Evolutionary conservation across 2,113 vertebrate genomes (phyloP), one percentile per base, ranked within the genome.

Genomic region (Dipodomys spectabilis): DNA sequence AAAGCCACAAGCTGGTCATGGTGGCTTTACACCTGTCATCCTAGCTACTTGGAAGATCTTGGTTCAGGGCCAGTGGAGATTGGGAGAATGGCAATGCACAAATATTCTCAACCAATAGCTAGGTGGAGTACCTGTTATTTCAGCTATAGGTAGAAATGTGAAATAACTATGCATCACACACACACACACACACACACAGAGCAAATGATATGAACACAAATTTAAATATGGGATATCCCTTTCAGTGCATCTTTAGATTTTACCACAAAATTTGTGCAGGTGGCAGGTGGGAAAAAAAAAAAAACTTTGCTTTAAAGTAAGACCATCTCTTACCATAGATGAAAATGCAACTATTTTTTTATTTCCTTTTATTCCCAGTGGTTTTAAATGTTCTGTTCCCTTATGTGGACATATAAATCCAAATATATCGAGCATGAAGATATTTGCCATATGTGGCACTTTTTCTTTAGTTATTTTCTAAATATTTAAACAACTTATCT

Each of bases 381-480:
- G 32, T 90, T 88, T 82, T 92, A 74, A 73, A 65, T 82, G 23
- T 60, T 83, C 45, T 69, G 60, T 75, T 89, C 89, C 49, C 67
- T 93, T 92, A 16, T 92, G 57, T 85, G 62, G 65, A 67, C 15
- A 74, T 22, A 20, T 22, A 65, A 79, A 83, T 94, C 69, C 91
- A 92, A 92, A 92, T 73, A 84, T 5, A 85, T 60, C 44, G 11
- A n/a, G 60, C 53, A 84, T 91, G 20, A 88, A 88, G 62, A 49
- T 82, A 85, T 32, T 96, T 90, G 15, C 68, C 44, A 78, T 71
- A 35, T 77, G 8, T 7, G 75, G 53, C n/a, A 62, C 13, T 57
- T 83, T 93, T 88, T 68, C 67, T 79, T 90, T 77, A 65, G 28
- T 94, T 95, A 73, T 83, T 88, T 95, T 75, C 49, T 45, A 88